Evolutionary conservation across 1,140 invertebrate species (phyloP), one percentile per base, ranked within the genome.

Genomic region (Aculops lycopersici): DNA sequence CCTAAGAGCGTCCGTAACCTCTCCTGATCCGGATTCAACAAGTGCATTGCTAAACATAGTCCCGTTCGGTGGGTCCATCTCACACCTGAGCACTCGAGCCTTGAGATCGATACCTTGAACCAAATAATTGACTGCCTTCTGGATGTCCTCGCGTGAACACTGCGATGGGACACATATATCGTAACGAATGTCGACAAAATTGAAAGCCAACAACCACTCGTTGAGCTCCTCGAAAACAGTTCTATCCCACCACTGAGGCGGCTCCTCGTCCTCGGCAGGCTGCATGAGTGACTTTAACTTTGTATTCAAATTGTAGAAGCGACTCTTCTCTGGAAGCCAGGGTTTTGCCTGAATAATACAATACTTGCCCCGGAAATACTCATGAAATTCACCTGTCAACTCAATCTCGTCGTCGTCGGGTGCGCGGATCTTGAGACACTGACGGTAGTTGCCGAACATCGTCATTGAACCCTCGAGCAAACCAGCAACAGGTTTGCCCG

Each of bases 101-200:
- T n/a, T 8, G 8, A 31, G 8, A 31, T 31, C n/a, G 8, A 31
- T 8, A 8, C n/a, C n/a, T 31, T 31, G 24, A 31, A n/a, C 8
- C 24, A 31, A n/a, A 31, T 31, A 31, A 31, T 21, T 31, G n/a
- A 39, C 31, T 24, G 50, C 40, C 21, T 40, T 44, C 38, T 51
- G 46, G 2, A 51, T 48, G 36, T 51, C 50, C n/a, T 51, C 44
- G 19, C 43, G 38, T 3, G 46, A 45, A 38, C 50, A 51, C 14
- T 45, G 45, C 2, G 49, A 51, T n/a, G 50, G 50, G 4, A 51
- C 46, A 39, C 50, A 51, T 1, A 51, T 38, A 20, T 49, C 50
- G 17, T 51, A 41, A 4, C 50, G 42, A 20, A 51, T 47, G 2
- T 42, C 42, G 15, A 49, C 35, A 38, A 51, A 51, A 42, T 51